Evolutionary conservation across 2,888 invertebrate species (phyloP).

Genomic region (Chalcosyrphus nemorum): DNA sequence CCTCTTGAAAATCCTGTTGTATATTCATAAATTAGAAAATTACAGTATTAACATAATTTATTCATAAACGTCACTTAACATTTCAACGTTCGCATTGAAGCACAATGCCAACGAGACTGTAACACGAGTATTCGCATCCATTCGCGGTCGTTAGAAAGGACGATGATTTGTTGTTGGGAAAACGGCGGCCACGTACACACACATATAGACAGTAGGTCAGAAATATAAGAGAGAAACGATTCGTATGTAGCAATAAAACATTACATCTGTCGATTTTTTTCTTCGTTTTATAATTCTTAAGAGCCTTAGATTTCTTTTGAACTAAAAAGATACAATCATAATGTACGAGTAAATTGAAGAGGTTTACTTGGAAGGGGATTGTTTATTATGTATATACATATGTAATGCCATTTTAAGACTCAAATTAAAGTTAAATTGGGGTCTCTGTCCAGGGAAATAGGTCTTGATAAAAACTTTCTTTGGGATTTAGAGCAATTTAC

Average conservation of each 20-base stretch:
- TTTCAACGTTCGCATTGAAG: conserved; percentile 69
- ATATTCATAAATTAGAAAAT: conserved; percentile 75
- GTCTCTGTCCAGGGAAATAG: too few species aligned
- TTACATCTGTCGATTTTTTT: conserved; percentile 25
- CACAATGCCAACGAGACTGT: conserved; percentile 13
- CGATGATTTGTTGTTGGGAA: background rate
- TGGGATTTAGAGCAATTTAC: too few species aligned
- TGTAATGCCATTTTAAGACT: background rate
- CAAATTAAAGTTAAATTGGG: conserved; percentile 23
- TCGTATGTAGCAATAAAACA: background rate
- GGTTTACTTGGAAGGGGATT: conserved; percentile 21
- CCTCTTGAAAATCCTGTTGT: conserved; percentile 65
- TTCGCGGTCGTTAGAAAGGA: conserved; percentile 13
- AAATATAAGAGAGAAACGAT: conserved; percentile 8
- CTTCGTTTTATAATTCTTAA: background rate
- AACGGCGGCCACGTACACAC: background rate
- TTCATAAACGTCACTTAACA: conserved; percentile 80
- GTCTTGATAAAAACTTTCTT: too few species aligned
- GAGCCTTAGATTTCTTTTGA: conserved; percentile 16
- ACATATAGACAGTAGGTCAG: conserved; percentile 46
- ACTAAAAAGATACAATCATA: conserved; percentile 6
- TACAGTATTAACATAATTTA: conserved; percentile 82
- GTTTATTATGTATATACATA: background rate
- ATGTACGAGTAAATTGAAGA: conserved; percentile 25
- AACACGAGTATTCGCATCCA: background rate